phyloP scores from a whole-genome alignment of 2,888 invertebrate species.

The Coelinius sp. region DNA sequence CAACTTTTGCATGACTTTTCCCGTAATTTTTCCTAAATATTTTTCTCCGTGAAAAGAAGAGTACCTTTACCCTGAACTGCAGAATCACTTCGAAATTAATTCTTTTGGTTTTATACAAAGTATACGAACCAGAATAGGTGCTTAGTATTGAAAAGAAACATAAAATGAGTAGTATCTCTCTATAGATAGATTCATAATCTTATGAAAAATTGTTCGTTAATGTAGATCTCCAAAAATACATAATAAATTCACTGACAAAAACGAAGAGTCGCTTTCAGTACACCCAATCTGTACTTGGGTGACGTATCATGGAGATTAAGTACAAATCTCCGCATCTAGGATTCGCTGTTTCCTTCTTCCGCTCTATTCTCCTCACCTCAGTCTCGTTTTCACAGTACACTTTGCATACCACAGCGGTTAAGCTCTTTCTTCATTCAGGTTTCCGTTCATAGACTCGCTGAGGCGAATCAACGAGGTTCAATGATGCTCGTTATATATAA shows the following conservation, averaged over 20 bases:
- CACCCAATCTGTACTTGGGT: not conserved
- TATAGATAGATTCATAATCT: not conserved
- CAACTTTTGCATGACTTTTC: too few species aligned
- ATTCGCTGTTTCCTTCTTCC: conserved; percentile 14
- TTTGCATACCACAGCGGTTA: conserved; percentile 27
- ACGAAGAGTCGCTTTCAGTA: not conserved
- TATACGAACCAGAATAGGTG: too few species aligned
- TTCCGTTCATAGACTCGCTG: conserved; percentile 58
- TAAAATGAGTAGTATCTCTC: not conserved
- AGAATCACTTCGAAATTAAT: too few species aligned
- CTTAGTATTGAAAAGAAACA: not conserved
- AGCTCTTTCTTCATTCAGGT: conserved; percentile 58
- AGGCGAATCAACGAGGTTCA: conserved; percentile 9
- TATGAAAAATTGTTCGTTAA: not conserved
- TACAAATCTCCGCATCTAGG: conserved; percentile 7
- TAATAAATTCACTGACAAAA: conserved; percentile 1
- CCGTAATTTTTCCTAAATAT: too few species aligned
- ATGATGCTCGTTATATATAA: conserved; percentile 21
- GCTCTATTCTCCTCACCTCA: conserved; percentile 21
- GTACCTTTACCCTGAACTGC: too few species aligned
- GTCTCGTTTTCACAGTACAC: conserved; percentile 17
- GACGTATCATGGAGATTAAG: conserved; percentile 21
- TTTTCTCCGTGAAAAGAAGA: too few species aligned
- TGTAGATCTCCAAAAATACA: not conserved
- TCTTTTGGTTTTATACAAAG: too few species aligned